Conservation (phyloP, 2,888 invertebrate species). For the Thalpophila matura region DNA sequence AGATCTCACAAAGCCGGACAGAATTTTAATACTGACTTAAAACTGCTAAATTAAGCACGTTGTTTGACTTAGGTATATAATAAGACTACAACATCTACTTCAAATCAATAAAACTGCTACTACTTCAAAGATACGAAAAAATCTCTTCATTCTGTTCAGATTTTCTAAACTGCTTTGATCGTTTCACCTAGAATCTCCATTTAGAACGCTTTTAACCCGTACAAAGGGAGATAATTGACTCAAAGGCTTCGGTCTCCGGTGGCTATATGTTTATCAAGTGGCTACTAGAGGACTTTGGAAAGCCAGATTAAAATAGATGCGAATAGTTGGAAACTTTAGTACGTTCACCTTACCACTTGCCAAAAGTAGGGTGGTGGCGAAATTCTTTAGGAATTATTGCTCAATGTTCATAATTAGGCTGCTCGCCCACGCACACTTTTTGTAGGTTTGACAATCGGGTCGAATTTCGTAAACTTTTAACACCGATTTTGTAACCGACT, state of each 20-base stretch:
- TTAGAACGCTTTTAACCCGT: conserved; percentile 1
- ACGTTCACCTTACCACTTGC: neutral
- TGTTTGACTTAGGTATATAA: too few relatives aligned
- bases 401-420: neutral
- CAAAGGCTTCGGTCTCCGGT: conserved; percentile 8
- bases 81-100: too few relatives aligned
- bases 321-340: conserved; percentile 8
- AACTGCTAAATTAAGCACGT: too few relatives aligned
- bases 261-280: conserved; percentile 29
- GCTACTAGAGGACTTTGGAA: neutral
- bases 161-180: conserved; percentile 14
- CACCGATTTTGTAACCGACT: too few relatives aligned
- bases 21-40: too few relatives aligned
- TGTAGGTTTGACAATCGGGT: too few relatives aligned
- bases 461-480: too few relatives aligned
- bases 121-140: too few relatives aligned
- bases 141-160: neutral
- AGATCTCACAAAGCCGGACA: too few relatives aligned
- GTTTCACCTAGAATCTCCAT: neutral
- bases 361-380: neutral
- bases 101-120: too few relatives aligned
- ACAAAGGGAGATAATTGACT: conserved; percentile 49
- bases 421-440: too few relatives aligned
- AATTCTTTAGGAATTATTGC: neutral
- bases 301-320: conserved; percentile 33